Evolutionary conservation across 2,113 vertebrate genomes (phyloP).

Genomic region (Stigmatopora nigra): DNA sequence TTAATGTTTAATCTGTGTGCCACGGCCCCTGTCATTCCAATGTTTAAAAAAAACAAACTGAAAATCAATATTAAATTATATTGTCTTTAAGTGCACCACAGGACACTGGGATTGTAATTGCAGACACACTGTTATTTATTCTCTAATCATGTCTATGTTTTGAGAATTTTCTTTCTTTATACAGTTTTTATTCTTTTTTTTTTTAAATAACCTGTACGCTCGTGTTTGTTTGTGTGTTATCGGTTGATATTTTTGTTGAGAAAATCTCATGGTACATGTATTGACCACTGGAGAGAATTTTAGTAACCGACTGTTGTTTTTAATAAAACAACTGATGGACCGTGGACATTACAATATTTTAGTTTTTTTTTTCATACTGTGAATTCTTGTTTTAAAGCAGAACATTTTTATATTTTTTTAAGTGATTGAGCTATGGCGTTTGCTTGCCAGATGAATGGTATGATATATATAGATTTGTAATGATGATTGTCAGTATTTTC

Average conservation of each 20-base stretch:
- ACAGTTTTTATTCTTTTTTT: conserved; percentile 45
- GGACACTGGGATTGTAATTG: conserved; percentile 65
- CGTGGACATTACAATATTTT: neutral
- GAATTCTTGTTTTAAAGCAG: conserved; percentile 58
- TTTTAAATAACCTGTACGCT: conserved; percentile 37
- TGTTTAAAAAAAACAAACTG: neutral
- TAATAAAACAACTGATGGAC: conserved; percentile 16
- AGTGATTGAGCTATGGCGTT: conserved; percentile 58
- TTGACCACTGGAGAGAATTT: conserved; percentile 30
- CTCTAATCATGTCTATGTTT: conserved; percentile 51
- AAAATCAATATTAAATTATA: conserved; percentile 61
- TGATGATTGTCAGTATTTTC: conserved; percentile 77
- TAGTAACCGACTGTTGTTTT: conserved; percentile 25
- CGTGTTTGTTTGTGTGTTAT: conserved; percentile 24
- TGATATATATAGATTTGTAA: conserved; percentile 72
- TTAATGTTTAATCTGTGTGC: conserved; percentile 13
- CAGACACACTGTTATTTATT: conserved; percentile 63
- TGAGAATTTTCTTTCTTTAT: conserved; percentile 41
- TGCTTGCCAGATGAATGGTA: conserved; percentile 68
- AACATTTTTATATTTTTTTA: conserved; percentile 29
- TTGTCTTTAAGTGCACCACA: conserved; percentile 55
- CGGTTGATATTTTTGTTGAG: conserved; percentile 30
- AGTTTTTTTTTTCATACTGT: conserved; percentile 60
- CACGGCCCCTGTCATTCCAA: neutral
- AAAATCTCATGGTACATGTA: conserved; percentile 35